Conservation (phyloP, 2,888 invertebrate species). For the Trichogramma evanescens region DNA sequence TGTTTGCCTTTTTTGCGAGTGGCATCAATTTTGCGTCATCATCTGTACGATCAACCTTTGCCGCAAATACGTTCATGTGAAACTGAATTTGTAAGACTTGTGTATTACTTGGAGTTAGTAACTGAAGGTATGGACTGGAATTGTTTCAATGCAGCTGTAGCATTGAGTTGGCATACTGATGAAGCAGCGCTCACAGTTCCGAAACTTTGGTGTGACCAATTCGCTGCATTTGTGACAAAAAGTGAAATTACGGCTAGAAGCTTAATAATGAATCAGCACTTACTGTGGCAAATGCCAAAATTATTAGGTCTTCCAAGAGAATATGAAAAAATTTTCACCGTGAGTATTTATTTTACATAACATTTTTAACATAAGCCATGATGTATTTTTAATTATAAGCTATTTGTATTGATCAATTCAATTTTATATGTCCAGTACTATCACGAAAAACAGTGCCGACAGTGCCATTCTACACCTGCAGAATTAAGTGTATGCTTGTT, state of each 20-base stretch:
- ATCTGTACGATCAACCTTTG: slow-evolving; percentile 71
- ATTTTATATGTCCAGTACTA: slow-evolving; percentile 61
- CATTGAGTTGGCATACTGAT: slow-evolving; percentile 55
- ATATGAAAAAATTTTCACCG: slow-evolving; percentile 86
- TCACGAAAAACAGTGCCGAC: slow-evolving; percentile 79
- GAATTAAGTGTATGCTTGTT: slow-evolving; percentile 88
- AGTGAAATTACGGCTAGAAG: slow-evolving; percentile 59
- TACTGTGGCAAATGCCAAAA: slow-evolving; percentile 73
- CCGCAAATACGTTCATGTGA: slow-evolving; percentile 60
- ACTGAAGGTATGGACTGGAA: slow-evolving; percentile 62
- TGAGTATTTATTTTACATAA: slow-evolving; percentile 36
- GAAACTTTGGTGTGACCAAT: slow-evolving; percentile 63
- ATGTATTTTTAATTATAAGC: slow-evolving; percentile 2
- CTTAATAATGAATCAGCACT: slow-evolving; percentile 67
- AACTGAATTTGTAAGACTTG: slow-evolving; percentile 70
- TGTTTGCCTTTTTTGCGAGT: slow-evolving; percentile 80
- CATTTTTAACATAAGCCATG: background rate
- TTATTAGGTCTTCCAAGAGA: slow-evolving; percentile 79
- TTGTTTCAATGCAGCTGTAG: slow-evolving; percentile 59
- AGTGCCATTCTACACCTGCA: slow-evolving; percentile 83
- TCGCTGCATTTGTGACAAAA: slow-evolving; percentile 51
- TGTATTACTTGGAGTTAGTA: slow-evolving; percentile 71
- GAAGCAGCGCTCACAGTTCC: slow-evolving; percentile 51
- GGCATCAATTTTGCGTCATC: slow-evolving; percentile 73
- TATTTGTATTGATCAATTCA: background rate